phyloP scores from a whole-genome alignment of 2,888 invertebrate species.

The Kryphioiulus occultus region DNA sequence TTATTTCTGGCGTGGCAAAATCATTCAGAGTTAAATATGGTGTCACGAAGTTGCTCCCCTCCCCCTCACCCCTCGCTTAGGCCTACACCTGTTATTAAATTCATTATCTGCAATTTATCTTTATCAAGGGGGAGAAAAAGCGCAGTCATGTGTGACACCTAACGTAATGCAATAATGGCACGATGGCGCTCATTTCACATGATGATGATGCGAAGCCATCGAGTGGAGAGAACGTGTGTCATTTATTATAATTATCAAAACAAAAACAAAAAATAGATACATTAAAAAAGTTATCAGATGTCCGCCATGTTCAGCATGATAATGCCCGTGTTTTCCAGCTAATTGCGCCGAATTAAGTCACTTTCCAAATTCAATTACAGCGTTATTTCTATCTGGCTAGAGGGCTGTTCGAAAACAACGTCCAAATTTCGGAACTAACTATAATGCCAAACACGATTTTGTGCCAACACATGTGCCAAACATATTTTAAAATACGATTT shows the following conservation, averaged over 20 bases:
- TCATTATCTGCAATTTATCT: conserved; percentile 30
- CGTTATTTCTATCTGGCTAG: neutral
- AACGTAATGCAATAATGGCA: conserved; percentile 12
- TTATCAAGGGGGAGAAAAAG: neutral
- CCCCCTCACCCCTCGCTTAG: no score
- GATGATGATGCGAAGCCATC: conserved; percentile 20
- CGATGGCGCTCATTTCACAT: neutral
- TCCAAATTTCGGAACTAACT: no score
- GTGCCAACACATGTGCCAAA: no score
- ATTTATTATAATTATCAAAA: conserved; percentile 19
- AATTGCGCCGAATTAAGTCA: neutral
- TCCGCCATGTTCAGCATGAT: neutral
- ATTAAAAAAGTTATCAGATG: neutral
- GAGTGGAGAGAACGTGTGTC: neutral
- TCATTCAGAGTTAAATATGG: neutral
- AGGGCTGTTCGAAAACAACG: no score
- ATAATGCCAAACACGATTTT: no score
- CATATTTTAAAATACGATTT: no score
- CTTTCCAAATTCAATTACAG: neutral
- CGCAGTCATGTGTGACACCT: conserved; percentile 26
- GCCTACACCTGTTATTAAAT: neutral
- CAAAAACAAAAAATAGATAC: neutral
- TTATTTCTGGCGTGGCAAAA: conserved; percentile 3
- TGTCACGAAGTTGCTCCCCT: neutral
- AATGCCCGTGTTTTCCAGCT: neutral